Percentiles rank a stretch among this genome's conserved stretches.
These are phyloP conservation scores for Scaptodrosophila latifasciaeformis DNA, from an alignment of 2,888 invertebrate species.

Conservation along the genomic window DNA sequence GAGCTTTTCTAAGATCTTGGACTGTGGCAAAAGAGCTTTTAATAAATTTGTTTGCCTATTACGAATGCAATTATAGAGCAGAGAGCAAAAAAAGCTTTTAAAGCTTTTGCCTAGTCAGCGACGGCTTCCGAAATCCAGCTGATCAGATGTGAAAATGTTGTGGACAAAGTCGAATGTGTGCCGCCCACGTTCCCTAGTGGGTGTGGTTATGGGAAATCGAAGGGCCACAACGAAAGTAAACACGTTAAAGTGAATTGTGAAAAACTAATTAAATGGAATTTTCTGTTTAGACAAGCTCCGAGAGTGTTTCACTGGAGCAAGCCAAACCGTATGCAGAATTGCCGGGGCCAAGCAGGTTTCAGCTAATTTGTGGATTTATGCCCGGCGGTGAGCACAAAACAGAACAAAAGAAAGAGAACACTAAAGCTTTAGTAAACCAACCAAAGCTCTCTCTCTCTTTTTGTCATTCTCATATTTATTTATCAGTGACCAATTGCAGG, in stretches of 20 bases:
- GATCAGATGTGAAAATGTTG: constrained; percentile 52
- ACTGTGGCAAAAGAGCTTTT: too few relatives aligned
- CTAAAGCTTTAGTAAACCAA: constrained; percentile 8
- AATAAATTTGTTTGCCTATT: constrained; percentile 1
- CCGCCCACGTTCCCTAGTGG: too few relatives aligned
- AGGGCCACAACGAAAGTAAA: constrained; percentile 24
- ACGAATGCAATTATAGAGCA: constrained; percentile 14
- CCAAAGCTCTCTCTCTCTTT: background rate
- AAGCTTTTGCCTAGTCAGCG: too few relatives aligned
- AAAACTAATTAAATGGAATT: too few relatives aligned
- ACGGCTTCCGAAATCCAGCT: background rate
- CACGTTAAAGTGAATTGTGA: too few relatives aligned
- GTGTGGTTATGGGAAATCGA: constrained; percentile 2
- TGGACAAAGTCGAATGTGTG: constrained; percentile 26
- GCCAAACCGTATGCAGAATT: constrained; percentile 59
- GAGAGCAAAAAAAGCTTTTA: constrained; percentile 40
- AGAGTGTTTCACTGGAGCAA: constrained; percentile 29
- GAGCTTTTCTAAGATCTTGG: too few relatives aligned
- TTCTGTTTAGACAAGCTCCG: background rate
- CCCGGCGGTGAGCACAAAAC: constrained; percentile 60
- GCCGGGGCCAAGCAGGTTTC: constrained; percentile 61
- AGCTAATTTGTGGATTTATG: constrained; percentile 50
- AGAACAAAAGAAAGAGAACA: constrained; percentile 6
- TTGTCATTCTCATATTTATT: background rate
- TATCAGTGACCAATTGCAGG: constrained; percentile 33